Conservation (phyloP, 2,797 vertebrate species). For the Heterohyrax brucei region DNA sequence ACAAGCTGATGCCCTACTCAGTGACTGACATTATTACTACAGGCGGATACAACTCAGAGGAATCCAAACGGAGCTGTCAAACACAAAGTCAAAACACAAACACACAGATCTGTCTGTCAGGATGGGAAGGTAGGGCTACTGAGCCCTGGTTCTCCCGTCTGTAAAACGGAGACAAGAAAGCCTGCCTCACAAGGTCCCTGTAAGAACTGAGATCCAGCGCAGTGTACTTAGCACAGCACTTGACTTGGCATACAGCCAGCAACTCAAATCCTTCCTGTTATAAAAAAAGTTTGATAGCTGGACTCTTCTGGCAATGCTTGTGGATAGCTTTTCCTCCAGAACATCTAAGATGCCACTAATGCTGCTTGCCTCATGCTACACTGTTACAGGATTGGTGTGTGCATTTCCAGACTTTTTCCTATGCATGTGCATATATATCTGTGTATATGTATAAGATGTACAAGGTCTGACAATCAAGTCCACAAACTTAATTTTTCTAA, state of each 20-base stretch:
- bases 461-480: no score
- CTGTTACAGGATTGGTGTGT: background rate
- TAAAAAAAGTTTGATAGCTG: background rate
- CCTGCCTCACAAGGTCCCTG: background rate
- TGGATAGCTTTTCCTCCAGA: background rate
- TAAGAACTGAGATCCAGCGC: background rate
- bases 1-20: background rate
- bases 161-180: no score
- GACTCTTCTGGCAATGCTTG: background rate
- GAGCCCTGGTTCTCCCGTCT: background rate
- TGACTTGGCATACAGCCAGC: background rate
- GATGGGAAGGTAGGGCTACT: background rate
- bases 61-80: background rate
- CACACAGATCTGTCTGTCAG: background rate
- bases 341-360: background rate
- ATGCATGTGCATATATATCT: background rate
- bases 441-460: background rate
- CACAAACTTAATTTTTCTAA: no score
- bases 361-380: background rate
- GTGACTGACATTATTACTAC: background rate
- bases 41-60: background rate
- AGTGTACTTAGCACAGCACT: background rate
- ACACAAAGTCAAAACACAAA: background rate
- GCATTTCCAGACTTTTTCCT: background rate
- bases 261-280: background rate